These are phyloP conservation scores for Esperia sulphurella DNA, from an alignment of 2,888 invertebrate genomes.

Conservation along the genomic window DNA sequence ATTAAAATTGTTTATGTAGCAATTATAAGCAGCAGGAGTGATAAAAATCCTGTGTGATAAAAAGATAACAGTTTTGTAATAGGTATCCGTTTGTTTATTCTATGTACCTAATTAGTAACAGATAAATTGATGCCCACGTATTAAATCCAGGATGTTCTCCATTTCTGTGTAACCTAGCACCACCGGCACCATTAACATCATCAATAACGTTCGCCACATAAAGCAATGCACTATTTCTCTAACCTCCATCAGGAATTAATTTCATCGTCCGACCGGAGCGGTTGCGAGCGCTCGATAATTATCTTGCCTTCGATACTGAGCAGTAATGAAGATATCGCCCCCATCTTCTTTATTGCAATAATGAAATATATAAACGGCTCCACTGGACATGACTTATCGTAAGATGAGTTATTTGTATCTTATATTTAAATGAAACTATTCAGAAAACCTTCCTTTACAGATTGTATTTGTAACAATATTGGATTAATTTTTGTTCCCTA, in stretches of 20 bases:
- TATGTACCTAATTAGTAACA: too few species aligned
- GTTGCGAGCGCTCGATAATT: conserved; percentile 49
- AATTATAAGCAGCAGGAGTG: too few species aligned
- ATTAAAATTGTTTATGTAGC: too few species aligned
- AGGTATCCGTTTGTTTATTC: too few species aligned
- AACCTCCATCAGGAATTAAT: conserved; percentile 48
- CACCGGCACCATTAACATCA: conserved; percentile 33
- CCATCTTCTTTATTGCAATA: conserved; percentile 56
- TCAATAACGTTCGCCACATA: conserved; percentile 35
- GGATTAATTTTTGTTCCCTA: too few species aligned
- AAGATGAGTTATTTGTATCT: conserved; percentile 14
- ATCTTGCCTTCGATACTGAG: conserved; percentile 54
- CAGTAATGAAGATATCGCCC: conserved; percentile 64
- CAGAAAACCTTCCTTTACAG: too few species aligned
- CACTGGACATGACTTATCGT: conserved; percentile 20
- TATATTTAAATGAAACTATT: not conserved
- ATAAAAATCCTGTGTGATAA: too few species aligned
- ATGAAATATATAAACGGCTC: conserved; percentile 43
- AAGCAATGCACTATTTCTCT: conserved; percentile 46
- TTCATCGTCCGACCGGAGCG: conserved; percentile 32
- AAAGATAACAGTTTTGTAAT: too few species aligned
- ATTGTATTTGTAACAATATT: too few species aligned
- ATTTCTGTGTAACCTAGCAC: conserved; percentile 25
- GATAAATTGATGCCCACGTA: too few species aligned
- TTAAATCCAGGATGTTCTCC: conserved; percentile 11